These are phyloP conservation scores for Pollenia labialis DNA, from an alignment of 2,888 invertebrate species.

Conservation along the genomic window DNA sequence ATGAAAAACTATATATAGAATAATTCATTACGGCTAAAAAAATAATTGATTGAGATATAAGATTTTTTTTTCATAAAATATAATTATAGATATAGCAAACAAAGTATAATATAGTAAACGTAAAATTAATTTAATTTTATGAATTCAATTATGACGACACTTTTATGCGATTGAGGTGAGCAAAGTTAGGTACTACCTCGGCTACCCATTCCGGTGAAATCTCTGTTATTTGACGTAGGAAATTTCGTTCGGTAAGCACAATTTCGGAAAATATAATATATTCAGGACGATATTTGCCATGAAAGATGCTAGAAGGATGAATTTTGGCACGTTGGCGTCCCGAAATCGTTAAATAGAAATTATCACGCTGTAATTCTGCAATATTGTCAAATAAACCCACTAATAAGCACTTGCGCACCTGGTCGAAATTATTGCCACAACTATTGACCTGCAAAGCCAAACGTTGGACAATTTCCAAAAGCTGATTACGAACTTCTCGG, in stretches of 20 bases:
- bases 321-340: slow-evolving; percentile 89
- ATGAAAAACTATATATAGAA: not conserved
- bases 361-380: slow-evolving; percentile 91
- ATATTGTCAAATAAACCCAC: slow-evolving; percentile 94
- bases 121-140: not conserved
- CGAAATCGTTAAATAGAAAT: slow-evolving; percentile 88
- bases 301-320: slow-evolving; percentile 92
- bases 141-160: slow-evolving; percentile 67
- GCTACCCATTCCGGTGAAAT: slow-evolving; percentile 93
- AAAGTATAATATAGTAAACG: not conserved
- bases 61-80: not conserved
- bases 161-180: slow-evolving; percentile 78
- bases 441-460: slow-evolving; percentile 87
- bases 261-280: slow-evolving; percentile 93
- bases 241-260: slow-evolving; percentile 92
- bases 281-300: slow-evolving; percentile 86
- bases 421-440: slow-evolving; percentile 87
- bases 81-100: not conserved
- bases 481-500: slow-evolving; percentile 91
- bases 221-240: slow-evolving; percentile 90
- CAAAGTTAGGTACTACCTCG: slow-evolving; percentile 85
- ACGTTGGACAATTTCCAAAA: slow-evolving; percentile 89
- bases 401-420: slow-evolving; percentile 91
- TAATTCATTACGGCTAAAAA: not conserved
- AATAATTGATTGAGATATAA: not conserved